Conservation (phyloP, 2,888 invertebrate genomes). For the Pristionchus mayeri region DNA sequence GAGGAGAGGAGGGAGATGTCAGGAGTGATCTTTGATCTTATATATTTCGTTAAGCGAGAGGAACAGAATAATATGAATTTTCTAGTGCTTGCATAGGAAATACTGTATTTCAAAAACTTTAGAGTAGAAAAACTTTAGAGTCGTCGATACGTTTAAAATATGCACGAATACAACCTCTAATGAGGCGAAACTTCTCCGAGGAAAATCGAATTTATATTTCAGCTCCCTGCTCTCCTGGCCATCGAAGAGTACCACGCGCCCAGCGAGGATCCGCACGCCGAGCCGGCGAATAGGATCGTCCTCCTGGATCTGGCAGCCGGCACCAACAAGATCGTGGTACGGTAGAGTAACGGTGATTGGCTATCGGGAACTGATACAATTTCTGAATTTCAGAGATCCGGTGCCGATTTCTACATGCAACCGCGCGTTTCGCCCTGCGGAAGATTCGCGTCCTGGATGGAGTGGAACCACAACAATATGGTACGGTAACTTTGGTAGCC, state of each 20-base stretch:
- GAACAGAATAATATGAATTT: neutral
- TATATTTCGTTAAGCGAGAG: too few relatives aligned
- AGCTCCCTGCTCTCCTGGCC: neutral
- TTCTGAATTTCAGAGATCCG: conserved; percentile 62
- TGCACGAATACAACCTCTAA: too few relatives aligned
- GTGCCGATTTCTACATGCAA: conserved; percentile 78
- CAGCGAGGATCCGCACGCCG: neutral
- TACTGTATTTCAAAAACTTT: too few relatives aligned
- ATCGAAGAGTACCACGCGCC: conserved; percentile 10
- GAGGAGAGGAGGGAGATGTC: neutral
- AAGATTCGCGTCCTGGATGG: conserved; percentile 77
- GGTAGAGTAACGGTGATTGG: neutral
- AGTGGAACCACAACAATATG: conserved; percentile 79
- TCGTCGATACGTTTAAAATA: too few relatives aligned
- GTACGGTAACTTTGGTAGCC: conserved; percentile 72
- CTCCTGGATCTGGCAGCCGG: conserved; percentile 56
- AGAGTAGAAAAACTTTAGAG: too few relatives aligned
- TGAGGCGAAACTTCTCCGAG: too few relatives aligned
- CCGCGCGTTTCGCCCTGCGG: conserved; percentile 78
- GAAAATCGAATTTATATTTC: too few relatives aligned
- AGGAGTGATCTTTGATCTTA: too few relatives aligned
- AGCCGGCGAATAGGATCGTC: conserved; percentile 59
- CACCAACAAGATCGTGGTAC: conserved; percentile 54
- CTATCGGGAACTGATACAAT: neutral
- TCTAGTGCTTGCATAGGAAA: too few relatives aligned